Base-by-base conservation (phyloP, 2,113 vertebrate genomes). In the Chamaetylas fuelleborni region DNA sequence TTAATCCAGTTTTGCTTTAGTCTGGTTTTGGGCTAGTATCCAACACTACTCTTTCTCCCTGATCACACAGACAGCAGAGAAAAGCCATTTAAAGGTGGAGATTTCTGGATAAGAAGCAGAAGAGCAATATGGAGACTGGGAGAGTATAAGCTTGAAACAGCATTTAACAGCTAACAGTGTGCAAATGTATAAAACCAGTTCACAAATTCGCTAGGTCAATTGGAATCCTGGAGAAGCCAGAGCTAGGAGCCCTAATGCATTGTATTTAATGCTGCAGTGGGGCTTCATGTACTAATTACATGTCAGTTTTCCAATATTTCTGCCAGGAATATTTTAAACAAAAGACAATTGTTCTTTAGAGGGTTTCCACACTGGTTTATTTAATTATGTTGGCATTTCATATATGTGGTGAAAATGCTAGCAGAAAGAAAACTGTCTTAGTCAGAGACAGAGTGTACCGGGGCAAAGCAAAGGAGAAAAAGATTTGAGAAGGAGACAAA, bases 261-360 rank as follows among this genome's bases (percentile, higher is more conserved):
- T 93, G 87, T 94, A 93, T 96, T 97, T 94, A 95, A 94, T 84
- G 86, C 95, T 97, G 96, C 31, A 26, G 83, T 88, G 94, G 58
- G 94, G 96, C 94, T 96, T 43, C 4, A 25, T 58, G 83, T 93
- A 85, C 97, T 98, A 98, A 98, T 98, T 97, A 97, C 97, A 96
- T 93, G 80, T 91, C 97, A 94, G 91, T 96, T 98, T 96, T 97
- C 86, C 94, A 95, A 88, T 97, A 97, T 97, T 97, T 97, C 97
- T 97, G 89, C 95, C 47, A 95, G 95, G 96, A 97, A 91, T 93
- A 85, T 97, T 97, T 97, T 97, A 95, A 96, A 97, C 95, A 94
- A 92, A 95, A 97, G 97, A 85, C 95, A 98, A 97, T 98, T 97
- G 97, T 97, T 97, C 97, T 97, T 97, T 93, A 24, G 86, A 96